Evolutionary conservation across 2,888 invertebrate genomes (phyloP).

Genomic region (Amaurobius ferox): DNA sequence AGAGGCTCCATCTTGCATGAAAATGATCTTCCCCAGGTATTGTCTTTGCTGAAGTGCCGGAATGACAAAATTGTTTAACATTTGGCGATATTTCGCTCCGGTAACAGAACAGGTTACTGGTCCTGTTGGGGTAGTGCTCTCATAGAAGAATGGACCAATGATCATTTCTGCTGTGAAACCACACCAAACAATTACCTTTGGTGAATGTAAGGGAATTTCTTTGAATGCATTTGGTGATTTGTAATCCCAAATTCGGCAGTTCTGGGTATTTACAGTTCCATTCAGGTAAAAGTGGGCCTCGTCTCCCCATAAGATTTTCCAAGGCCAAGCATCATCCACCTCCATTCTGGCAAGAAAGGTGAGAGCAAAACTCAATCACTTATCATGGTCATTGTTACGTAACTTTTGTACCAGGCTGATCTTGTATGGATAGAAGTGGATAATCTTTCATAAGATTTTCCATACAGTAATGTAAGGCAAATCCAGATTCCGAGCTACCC

Average conservation of each 20-base stretch:
- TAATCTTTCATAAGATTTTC: slow-evolving; percentile 1
- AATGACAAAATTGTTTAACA: background rate
- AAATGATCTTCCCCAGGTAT: no score
- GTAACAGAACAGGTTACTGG: slow-evolving; percentile 19
- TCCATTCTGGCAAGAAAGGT: slow-evolving; percentile 13
- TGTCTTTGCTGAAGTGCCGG: no score
- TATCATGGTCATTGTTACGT: background rate
- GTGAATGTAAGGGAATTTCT: slow-evolving; percentile 13
- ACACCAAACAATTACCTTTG: slow-evolving; percentile 1
- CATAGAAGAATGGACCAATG: slow-evolving; percentile 12
- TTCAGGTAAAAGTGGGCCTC: slow-evolving; percentile 11
- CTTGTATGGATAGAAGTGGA: slow-evolving; percentile 14
- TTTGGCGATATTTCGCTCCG: slow-evolving; percentile 18
- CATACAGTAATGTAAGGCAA: background rate
- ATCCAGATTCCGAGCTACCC: slow-evolving; percentile 7
- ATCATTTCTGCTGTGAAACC: slow-evolving; percentile 18
- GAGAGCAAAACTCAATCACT: background rate
- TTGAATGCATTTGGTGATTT: background rate
- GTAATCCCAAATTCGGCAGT: slow-evolving; percentile 9
- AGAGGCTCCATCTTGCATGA: no score
- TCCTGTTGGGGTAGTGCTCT: slow-evolving; percentile 27
- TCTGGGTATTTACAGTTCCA: slow-evolving; percentile 18
- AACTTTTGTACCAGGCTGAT: background rate
- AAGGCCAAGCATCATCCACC: background rate
- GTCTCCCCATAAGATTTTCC: background rate